phyloP scores from a whole-genome alignment of 2,888 invertebrate species.

The Acrobasis suavella region DNA sequence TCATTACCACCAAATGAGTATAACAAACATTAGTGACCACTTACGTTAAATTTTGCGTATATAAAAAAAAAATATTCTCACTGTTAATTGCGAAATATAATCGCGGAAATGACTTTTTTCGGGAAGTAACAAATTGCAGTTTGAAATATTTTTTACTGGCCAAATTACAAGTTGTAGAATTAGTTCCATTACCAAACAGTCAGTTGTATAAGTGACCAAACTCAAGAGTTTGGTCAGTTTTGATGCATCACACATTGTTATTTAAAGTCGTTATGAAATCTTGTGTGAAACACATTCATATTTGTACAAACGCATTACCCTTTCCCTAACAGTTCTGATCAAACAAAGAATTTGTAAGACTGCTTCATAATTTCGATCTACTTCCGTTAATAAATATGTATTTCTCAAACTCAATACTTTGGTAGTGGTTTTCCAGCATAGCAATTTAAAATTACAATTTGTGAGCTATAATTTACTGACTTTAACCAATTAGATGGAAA shows the following conservation, averaged over 20 bases:
- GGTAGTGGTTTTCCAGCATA: not conserved
- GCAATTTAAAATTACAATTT: not conserved
- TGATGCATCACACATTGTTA: no score
- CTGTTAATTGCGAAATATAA: slow-evolving; percentile 8
- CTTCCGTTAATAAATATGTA: no score
- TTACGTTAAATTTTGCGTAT: not conserved
- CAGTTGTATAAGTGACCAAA: no score
- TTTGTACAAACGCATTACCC: no score
- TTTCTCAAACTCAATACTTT: not conserved
- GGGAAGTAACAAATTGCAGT: slow-evolving; percentile 3
- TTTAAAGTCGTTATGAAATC: no score
- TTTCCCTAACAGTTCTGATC: no score
- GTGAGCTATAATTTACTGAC: slow-evolving; percentile 1
- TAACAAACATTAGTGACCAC: slow-evolving; percentile 12
- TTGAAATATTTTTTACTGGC: not conserved
- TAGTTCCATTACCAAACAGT: no score
- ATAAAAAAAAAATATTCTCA: slow-evolving; percentile 8
- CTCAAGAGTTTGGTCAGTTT: no score
- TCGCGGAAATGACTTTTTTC: slow-evolving; percentile 8
- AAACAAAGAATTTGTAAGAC: no score
- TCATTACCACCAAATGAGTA: slow-evolving; percentile 23
- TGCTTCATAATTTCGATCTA: no score
- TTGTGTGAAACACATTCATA: no score
- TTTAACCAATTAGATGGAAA: slow-evolving; percentile 16
- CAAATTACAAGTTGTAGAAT: not conserved